phyloP scores from a whole-genome alignment of 2,888 invertebrate genomes.

The Drosophila anceps region DNA sequence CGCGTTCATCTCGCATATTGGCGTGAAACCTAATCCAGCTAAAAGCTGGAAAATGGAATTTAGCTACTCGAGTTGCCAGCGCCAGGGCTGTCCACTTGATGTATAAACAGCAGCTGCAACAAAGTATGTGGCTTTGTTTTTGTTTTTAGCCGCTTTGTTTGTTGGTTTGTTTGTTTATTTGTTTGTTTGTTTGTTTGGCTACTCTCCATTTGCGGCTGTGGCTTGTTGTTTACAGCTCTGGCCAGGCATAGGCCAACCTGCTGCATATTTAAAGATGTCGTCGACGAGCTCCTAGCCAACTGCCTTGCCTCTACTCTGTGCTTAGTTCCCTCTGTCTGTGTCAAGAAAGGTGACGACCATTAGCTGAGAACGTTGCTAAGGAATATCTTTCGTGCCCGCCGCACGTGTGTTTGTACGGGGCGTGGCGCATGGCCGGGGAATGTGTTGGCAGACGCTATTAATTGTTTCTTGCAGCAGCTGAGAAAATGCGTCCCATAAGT shows the following conservation, averaged over 20 bases:
- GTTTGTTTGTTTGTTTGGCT: slow-evolving; percentile 61
- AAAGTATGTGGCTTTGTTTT: slow-evolving; percentile 23
- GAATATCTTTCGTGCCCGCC: slow-evolving; percentile 56
- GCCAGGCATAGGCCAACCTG: slow-evolving; percentile 55
- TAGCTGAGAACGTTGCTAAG: slow-evolving; percentile 51
- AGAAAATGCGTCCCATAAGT: slow-evolving; percentile 74
- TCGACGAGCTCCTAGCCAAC: slow-evolving; percentile 45
- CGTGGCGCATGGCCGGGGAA: slow-evolving; percentile 6
- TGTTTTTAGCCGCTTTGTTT: slow-evolving; percentile 42
- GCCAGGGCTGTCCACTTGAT: slow-evolving; percentile 54
- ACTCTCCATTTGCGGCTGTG: slow-evolving; percentile 77
- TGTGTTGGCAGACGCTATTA: slow-evolving; percentile 74
- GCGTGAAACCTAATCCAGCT: slow-evolving; percentile 14
- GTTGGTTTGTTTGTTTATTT: slow-evolving; percentile 30
- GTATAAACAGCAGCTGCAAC: slow-evolving; percentile 34
- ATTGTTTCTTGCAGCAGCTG: slow-evolving; percentile 74
- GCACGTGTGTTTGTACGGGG: slow-evolving; percentile 49
- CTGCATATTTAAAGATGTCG: slow-evolving; percentile 80
- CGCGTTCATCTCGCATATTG: slow-evolving; percentile 9
- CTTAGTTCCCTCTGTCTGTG: slow-evolving; percentile 23
- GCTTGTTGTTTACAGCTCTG: slow-evolving; percentile 65
- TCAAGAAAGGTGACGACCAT: slow-evolving; percentile 74
- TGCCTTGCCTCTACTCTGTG: neutral
- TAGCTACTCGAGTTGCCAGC: slow-evolving; percentile 53
- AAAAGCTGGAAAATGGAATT: slow-evolving; percentile 57